A percentile compares a stretch with the other conserved stretches of the same genome.
Evolutionary conservation across 2,113 vertebrate species (phyloP).

Genomic region (Tragelaphus strepsiceros): DNA sequence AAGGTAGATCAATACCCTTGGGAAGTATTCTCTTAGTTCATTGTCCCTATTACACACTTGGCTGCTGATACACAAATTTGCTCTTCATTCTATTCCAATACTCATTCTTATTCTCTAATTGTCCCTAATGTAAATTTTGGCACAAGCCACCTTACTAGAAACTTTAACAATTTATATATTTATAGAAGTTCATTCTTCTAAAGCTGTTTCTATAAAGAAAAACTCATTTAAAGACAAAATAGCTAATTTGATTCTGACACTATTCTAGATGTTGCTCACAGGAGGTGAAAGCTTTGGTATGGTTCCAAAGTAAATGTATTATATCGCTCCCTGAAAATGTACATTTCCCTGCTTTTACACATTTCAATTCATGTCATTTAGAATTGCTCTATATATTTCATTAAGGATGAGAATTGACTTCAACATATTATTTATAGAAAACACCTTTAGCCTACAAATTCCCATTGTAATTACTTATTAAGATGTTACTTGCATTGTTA

Average conservation of each 20-base stretch:
- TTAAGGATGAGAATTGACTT: conserved; percentile 58
- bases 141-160: not conserved
- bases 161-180: not conserved
- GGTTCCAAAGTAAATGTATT: conserved; percentile 42
- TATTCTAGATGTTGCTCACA: conserved; percentile 33
- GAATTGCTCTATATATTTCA: conserved; percentile 48
- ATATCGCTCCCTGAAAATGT: conserved; percentile 53
- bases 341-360: not conserved
- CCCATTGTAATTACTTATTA: conserved; percentile 49
- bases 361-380: conserved; percentile 51
- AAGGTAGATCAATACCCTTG: not conserved
- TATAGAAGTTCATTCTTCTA: not conserved
- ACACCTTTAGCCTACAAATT: conserved; percentile 45
- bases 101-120: conserved; percentile 24
- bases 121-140: conserved; percentile 53
- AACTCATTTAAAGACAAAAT: conserved; percentile 36
- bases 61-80: not conserved
- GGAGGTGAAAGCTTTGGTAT: conserved; percentile 47
- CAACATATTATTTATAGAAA: conserved; percentile 60
- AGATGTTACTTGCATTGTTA: conserved; percentile 48
- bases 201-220: not conserved
- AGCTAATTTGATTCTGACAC: conserved; percentile 11
- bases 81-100: not conserved
- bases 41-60: not conserved
- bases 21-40: not conserved